phyloP scores from a whole-genome alignment of 2,888 invertebrate genomes.

The Limnephilus lunatus region DNA sequence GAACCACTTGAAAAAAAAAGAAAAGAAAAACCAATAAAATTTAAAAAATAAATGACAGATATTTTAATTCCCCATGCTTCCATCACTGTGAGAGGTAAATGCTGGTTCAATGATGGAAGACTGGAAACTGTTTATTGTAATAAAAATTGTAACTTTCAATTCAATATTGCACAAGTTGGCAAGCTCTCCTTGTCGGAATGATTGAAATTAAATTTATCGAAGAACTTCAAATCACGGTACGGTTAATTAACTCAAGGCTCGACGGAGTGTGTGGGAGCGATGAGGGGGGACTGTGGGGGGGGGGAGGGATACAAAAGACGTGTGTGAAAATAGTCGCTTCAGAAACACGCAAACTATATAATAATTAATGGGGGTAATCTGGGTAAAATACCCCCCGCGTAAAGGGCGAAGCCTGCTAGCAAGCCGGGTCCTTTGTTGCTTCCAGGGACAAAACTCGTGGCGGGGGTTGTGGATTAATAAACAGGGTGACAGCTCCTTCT shows the following conservation, averaged over 20 bases:
- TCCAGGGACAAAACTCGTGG: not conserved
- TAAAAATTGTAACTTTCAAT: not conserved
- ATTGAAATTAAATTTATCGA: conserved; percentile 27
- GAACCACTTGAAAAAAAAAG: no score
- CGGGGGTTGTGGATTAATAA: conserved; percentile 13
- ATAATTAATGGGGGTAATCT: conserved; percentile 38
- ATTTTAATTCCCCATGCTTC: no score
- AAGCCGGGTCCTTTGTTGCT: not conserved
- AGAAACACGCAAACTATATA: conserved; percentile 40
- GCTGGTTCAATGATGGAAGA: not conserved
- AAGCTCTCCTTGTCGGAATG: not conserved
- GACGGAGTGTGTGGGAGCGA: not conserved
- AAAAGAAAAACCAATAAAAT: no score
- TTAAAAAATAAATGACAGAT: no score
- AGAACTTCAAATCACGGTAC: not conserved
- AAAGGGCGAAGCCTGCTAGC: conserved; percentile 20
- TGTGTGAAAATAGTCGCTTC: conserved; percentile 45
- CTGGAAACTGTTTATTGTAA: not conserved
- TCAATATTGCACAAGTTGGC: not conserved
- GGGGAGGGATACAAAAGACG: conserved; percentile 33
- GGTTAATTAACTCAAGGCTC: conserved; percentile 18
- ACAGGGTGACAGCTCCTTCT: conserved; percentile 19
- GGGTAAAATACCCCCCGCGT: not conserved
- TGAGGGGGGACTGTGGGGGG: not conserved
- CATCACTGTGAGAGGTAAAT: no score